Evolutionary conservation across 1,140 invertebrate genomes (phyloP).

Genomic region (Listronotus oregonensis): DNA sequence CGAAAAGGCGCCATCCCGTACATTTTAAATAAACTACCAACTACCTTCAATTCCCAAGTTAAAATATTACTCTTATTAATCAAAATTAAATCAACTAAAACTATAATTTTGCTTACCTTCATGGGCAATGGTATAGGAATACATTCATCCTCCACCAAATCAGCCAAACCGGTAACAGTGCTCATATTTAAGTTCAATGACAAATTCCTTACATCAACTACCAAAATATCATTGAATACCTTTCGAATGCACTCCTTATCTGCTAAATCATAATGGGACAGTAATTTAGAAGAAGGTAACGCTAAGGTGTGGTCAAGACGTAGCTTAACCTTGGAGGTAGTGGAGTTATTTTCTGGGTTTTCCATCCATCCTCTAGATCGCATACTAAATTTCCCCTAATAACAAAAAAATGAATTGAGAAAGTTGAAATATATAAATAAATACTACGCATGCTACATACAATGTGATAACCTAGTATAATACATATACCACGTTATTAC

Average conservation of each 20-base stretch:
- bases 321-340: constrained; percentile 55
- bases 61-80: too few relatives aligned
- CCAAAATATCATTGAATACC: constrained; percentile 60
- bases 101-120: constrained; percentile 61
- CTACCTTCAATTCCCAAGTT: too few relatives aligned
- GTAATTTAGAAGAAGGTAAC: constrained; percentile 36
- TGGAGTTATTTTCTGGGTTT: constrained; percentile 55
- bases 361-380: constrained; percentile 73
- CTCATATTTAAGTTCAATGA: constrained; percentile 77
- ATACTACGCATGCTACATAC: too few relatives aligned
- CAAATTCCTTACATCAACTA: constrained; percentile 70
- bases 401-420: neutral
- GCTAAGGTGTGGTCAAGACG: constrained; percentile 65
- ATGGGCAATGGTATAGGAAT: constrained; percentile 78
- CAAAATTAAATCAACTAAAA: too few relatives aligned
- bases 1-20: too few relatives aligned
- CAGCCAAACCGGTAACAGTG: constrained; percentile 75
- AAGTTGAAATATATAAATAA: neutral
- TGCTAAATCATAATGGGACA: constrained; percentile 49
- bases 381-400: constrained; percentile 72
- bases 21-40: too few relatives aligned
- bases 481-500: too few relatives aligned
- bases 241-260: constrained; percentile 56
- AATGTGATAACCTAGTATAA: too few relatives aligned
- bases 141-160: constrained; percentile 86